Conservation (phyloP, 2,113 vertebrate species). For the Anhinga anhinga region DNA sequence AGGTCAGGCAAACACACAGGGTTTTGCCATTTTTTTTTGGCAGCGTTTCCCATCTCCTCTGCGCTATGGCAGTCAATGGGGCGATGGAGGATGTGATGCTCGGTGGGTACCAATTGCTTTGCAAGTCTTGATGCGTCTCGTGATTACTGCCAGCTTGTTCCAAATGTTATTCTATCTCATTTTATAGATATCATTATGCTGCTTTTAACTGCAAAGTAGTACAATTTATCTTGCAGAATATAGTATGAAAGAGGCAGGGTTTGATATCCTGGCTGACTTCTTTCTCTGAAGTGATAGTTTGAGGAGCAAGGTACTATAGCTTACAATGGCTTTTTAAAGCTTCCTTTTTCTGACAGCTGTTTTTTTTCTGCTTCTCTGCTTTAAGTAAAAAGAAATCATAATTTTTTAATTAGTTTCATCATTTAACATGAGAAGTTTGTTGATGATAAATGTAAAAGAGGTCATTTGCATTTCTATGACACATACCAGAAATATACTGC, state of each 20-base stretch:
- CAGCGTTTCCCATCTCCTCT: not conserved
- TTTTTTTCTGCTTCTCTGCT: not conserved
- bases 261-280: not conserved
- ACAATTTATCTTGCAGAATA: not conserved
- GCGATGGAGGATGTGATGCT: not conserved
- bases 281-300: not conserved
- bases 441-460: not conserved
- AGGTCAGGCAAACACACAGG: not conserved
- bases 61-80: rapidly evolving
- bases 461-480: not conserved
- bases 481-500: not conserved
- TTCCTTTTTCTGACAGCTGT: not conserved
- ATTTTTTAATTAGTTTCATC: not conserved
- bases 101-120: rapidly evolving
- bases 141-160: not conserved
- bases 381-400: not conserved
- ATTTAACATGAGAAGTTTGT: not conserved
- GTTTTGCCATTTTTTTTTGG: not conserved
- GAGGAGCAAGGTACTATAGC: not conserved
- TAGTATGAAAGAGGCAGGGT: not conserved
- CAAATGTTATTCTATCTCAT: not conserved
- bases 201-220: not conserved
- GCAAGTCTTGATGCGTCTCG: not conserved
- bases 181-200: not conserved
- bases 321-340: not conserved